phyloP scores from a whole-genome alignment of 2,113 vertebrate genomes.

The Hemicordylus capensis region DNA sequence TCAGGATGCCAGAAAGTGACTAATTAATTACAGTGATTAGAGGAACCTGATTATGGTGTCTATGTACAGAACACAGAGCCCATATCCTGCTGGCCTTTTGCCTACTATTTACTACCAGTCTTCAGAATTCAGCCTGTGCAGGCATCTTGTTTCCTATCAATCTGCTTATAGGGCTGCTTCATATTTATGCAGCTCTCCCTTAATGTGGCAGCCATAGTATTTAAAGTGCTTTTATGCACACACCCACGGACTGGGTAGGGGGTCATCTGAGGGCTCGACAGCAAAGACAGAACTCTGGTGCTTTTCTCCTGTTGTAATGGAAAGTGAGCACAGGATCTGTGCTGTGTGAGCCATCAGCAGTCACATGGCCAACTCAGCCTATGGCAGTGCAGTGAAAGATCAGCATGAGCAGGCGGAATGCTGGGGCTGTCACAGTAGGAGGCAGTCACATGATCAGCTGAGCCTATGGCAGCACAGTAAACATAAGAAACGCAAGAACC shows the following conservation, averaged over 20 bases:
- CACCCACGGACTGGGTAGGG: background rate
- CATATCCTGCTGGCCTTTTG: constrained; percentile 5
- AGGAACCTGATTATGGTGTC: constrained; percentile 12
- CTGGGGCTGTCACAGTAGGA: too few species aligned
- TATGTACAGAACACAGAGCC: rapidly evolving
- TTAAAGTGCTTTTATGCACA: background rate
- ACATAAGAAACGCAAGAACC: too few species aligned
- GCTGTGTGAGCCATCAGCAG: too few species aligned
- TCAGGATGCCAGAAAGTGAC: constrained; percentile 43
- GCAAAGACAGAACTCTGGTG: background rate
- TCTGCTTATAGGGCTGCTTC: background rate
- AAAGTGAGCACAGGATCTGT: too few species aligned
- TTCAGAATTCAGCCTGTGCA: background rate
- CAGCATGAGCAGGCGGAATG: too few species aligned
- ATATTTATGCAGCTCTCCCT: background rate
- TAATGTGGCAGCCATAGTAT: background rate
- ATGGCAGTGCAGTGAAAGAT: too few species aligned
- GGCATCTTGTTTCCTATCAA: background rate
- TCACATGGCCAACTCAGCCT: too few species aligned
- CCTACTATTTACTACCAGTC: background rate
- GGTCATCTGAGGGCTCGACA: background rate
- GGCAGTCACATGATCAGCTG: too few species aligned
- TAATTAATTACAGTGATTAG: constrained; percentile 60
- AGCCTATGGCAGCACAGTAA: too few species aligned
- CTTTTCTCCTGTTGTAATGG: background rate